A percentile compares a stretch with the other conserved stretches of the same genome.
Conservation (phyloP, 2,888 invertebrate genomes). For the Cacoxenus indagator region DNA sequence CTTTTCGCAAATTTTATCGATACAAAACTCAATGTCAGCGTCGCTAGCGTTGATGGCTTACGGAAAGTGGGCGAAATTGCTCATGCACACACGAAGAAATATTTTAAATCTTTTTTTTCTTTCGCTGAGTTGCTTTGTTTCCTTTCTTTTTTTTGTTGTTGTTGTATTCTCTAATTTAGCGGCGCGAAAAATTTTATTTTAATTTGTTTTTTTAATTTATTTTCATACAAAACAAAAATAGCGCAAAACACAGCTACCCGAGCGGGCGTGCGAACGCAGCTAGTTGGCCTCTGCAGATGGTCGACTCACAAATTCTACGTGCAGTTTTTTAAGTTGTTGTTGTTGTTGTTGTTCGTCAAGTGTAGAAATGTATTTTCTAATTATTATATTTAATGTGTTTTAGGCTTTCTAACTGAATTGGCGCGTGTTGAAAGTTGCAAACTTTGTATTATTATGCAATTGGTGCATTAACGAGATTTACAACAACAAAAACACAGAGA, state of each 20-base stretch:
- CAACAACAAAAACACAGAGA: constrained; percentile 11
- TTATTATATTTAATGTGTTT: neutral
- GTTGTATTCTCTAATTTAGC: constrained; percentile 20
- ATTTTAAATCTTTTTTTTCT: constrained; percentile 10
- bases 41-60: neutral
- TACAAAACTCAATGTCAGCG: constrained; percentile 36
- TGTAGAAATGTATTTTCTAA: constrained; percentile 8
- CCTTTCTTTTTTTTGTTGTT: constrained; percentile 15
- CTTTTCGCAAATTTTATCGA: constrained; percentile 19
- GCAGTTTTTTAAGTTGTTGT: constrained; percentile 18
- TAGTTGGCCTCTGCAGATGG: neutral
- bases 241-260: constrained; percentile 50
- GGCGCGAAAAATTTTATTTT: constrained; percentile 34
- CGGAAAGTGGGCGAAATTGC: constrained; percentile 21
- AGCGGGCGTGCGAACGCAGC: constrained; percentile 29
- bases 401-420: neutral
- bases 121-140: constrained; percentile 8
- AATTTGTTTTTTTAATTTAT: constrained; percentile 31
- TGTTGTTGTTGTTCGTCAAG: constrained; percentile 5
- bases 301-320: neutral
- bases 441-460: neutral
- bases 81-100: constrained; percentile 30
- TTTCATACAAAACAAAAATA: constrained; percentile 56
- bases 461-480: neutral
- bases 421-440: neutral